Base-by-base conservation (phyloP, 2,797 vertebrate genomes). In the Chrosomus eos region DNA sequence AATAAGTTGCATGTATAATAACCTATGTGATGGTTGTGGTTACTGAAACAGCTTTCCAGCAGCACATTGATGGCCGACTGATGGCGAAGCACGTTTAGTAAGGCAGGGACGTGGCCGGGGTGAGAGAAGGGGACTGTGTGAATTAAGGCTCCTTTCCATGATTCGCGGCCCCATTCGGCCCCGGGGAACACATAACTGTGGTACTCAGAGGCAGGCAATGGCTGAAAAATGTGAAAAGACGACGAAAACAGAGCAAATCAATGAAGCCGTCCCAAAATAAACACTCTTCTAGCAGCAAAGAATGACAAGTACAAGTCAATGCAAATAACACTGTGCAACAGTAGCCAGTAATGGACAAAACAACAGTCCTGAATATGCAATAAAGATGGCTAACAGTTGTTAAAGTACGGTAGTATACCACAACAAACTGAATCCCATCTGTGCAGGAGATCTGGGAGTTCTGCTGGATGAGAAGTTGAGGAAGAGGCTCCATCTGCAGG, bases 21-120 rank as follows among this genome's bases (percentile, higher is more conserved):
- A 96, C 96, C 95, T 92, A 91, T 79, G 28, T 81, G 38, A 60
- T 58, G 48, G 3, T 75, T 28, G 38, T 81, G 86, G 38, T 84
- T 68, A 3, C 90, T 86, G 62, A 95, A 75, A 33, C 96, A 97
- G 94, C 96, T 97, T 68, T 88, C 91, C 85, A 97, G 91, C 66
- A 98, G 92, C 9, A 91, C 90, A 90, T 96, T 97, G 36, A 93
- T 90, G 33, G 87, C 90, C 71, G 94, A 91, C 91, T 97, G 97
- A 82, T 95, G 94, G 3, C 96, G 93, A 48, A 98, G 94, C 88
- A 96, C 81, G 83, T 95, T 92, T 92, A 97, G 91, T 21, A 97
- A 7, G 0, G 81, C 80, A 4, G 96, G 93, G 66, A 98, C 91
- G 0, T 96, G 95, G 31, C 93, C 91, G 0, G 96, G 95, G 64